Evolutionary conservation across 2,888 invertebrate genomes (phyloP), one percentile per base, ranked within the genome.

Genomic region (Prostheceraeus crozeri): DNA sequence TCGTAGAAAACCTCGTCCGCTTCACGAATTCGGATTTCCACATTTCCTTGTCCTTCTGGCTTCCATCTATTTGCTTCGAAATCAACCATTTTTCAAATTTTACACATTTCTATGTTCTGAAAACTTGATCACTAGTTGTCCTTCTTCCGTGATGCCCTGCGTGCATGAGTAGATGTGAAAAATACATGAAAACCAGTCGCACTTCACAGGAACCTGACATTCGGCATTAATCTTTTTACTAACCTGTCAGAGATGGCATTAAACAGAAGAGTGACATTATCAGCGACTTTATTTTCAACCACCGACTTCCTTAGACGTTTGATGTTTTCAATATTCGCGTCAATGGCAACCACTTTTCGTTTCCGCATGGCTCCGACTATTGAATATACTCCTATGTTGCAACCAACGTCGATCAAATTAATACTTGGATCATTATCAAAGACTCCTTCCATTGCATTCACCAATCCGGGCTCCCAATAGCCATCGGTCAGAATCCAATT

Each of bases 341-440:
- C 67, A 2, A 67, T 63, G 1, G 67, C 66, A 23, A 67, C 51
- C 1, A 66, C 66, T 21, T 36, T 19, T 51, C 63, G 65, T 16
- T 66, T 66, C 57, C 63, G 57, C 3, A 23, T 51, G 11, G 65
- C 66, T 8, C 65, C 66, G 2, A 64, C 52, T 27, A 67, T 35
- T 6, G 52, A 53, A 53, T 65, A 67, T 8, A 63, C 23, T 1
- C 67, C 67, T 19, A 67, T 53, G 54, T 67, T 65, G n/a, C 65
- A 65, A 21, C 67, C 67, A 10, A 62, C 35, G 28, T 62, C 62
- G 1, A 62, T 46, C 21, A 62, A 23, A 8, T 40, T 8, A 6
- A 40, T 14, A 40, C 21, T 23, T 4, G 45, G 45, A 40, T 8
- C n/a, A 10, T 40, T 40, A 14, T 40, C 45, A n/a, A 40, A 40